Percentiles rank a stretch among this genome's conserved stretches.
These are phyloP conservation scores for Spodoptera picta DNA, from an alignment of 2,888 invertebrate species.

Conservation along the genomic window DNA sequence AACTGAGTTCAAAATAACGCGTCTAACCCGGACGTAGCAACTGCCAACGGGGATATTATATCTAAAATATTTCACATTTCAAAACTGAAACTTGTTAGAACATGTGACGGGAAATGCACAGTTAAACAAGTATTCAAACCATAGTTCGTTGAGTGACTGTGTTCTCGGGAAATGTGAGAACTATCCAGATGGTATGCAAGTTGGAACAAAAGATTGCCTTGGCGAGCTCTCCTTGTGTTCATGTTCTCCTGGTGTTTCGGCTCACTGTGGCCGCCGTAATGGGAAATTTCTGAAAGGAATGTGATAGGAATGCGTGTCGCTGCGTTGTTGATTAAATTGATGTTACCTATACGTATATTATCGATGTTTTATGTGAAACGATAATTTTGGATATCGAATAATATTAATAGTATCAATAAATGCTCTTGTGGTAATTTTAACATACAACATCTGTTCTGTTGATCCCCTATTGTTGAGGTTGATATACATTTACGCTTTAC, in stretches of 20 bases:
- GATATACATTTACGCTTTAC: too few species aligned
- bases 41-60: conserved; percentile 37
- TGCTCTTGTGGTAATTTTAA: too few species aligned
- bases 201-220: conserved; percentile 40
- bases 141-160: conserved; percentile 33
- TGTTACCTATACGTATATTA: too few species aligned
- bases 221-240: conserved; percentile 19
- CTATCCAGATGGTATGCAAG: conserved; percentile 30
- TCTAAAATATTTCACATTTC: conserved; percentile 52
- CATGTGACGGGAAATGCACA: conserved; percentile 48
- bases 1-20: conserved; percentile 19
- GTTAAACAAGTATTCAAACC: conserved; percentile 56
- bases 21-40: conserved; percentile 20
- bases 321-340: too few species aligned
- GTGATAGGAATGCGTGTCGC: neutral
- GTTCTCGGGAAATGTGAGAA: conserved; percentile 17
- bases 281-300: conserved; percentile 1
- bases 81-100: conserved; percentile 46
- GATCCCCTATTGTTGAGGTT: too few species aligned
- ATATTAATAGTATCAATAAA: too few species aligned
- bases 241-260: neutral
- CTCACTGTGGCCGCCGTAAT: conserved; percentile 6
- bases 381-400: too few species aligned
- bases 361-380: too few species aligned
- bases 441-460: too few species aligned